Evolutionary conservation across 92 coral and sea anemone genomes (phyloP).

Genomic region (Micromussa lordhowensis): DNA sequence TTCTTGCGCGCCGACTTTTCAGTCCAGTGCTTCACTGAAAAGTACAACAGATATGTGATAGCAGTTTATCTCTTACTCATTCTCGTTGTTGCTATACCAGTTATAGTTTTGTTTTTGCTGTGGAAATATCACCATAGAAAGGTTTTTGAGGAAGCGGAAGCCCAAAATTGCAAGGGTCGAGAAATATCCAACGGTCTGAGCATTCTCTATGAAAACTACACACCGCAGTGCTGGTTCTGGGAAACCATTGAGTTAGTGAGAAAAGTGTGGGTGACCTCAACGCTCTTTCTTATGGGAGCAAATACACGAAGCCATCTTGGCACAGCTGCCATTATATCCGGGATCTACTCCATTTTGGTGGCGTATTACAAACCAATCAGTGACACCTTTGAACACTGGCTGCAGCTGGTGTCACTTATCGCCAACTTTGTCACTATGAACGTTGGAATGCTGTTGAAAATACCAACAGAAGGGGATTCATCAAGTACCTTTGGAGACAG

Average conservation of each 20-base stretch:
- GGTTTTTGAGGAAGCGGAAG: not conserved
- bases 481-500: constrained; percentile 30
- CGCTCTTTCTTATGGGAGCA: constrained; percentile 56
- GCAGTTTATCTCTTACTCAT: constrained; percentile 22
- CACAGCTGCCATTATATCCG: constrained; percentile 51
- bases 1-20: constrained; percentile 69
- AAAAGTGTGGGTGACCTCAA: constrained; percentile 49
- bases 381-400: constrained; percentile 74
- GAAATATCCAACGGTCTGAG: constrained; percentile 59
- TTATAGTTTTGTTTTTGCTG: constrained; percentile 11
- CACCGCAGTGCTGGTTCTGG: constrained; percentile 69
- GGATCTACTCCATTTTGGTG: constrained; percentile 62
- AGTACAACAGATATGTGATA: constrained; percentile 48
- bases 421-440: constrained; percentile 63
- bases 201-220: constrained; percentile 68
- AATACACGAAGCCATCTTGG: constrained; percentile 67
- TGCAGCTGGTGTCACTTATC: constrained; percentile 57
- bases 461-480: constrained; percentile 54
- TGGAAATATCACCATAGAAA: constrained; percentile 35
- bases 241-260: constrained; percentile 63
- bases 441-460: constrained; percentile 69
- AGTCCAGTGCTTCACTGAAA: constrained; percentile 53
- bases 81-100: constrained; percentile 14
- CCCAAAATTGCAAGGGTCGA: constrained; percentile 15
- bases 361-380: constrained; percentile 61